Evolutionary conservation across 2,888 invertebrate genomes (phyloP), one percentile per base, ranked within the genome.

Genomic region (Nezara viridula): DNA sequence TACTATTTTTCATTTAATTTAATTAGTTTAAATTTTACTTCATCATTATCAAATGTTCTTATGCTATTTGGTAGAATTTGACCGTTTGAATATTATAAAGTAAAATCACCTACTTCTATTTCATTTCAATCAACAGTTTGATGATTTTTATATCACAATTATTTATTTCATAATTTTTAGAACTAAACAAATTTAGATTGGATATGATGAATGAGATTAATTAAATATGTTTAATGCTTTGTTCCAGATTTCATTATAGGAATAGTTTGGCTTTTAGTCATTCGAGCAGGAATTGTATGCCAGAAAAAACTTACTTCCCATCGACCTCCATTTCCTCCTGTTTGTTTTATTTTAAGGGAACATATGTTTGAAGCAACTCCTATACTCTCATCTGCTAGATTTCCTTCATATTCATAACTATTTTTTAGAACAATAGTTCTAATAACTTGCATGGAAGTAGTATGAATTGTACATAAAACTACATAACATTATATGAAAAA

Each of bases 201-300:
- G 27, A 27, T 60, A 27, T 60, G 14, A 32, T 1, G 3, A 60
- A 27, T 9, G 27, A 66, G 19, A 9, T 32, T 27, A 19, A 19
- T 32, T 66, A 66, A 19, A 32, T 32, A 32, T 49, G 1, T 49
- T 37, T 60, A 66, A 40, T 87, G 0, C 14, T 81, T 52, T 87
- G 60, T 89, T 89, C n/a, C 90, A 91, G 90, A 90, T 89, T 50
- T 88, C 16, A 52, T 91, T 32, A 86, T 91, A 49, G 24, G 85
- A 9, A 27, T 90, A 14, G 32, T 89, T 37, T 91, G 91, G 91
- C 37, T 88, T 19, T 32, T 90, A 9, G 49, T 90, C 50, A 86
- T 89, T 10, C 52, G 73, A 24, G 50, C 77, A 19, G 90, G 91
- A 19, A 88, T 88, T 50, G 47, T 85, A 32, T 87, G 73, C 55